Evolutionary conservation across 2,113 vertebrate species (phyloP), one percentile per base, ranked within the genome.

Genomic region (Anthoscopus minutus): DNA sequence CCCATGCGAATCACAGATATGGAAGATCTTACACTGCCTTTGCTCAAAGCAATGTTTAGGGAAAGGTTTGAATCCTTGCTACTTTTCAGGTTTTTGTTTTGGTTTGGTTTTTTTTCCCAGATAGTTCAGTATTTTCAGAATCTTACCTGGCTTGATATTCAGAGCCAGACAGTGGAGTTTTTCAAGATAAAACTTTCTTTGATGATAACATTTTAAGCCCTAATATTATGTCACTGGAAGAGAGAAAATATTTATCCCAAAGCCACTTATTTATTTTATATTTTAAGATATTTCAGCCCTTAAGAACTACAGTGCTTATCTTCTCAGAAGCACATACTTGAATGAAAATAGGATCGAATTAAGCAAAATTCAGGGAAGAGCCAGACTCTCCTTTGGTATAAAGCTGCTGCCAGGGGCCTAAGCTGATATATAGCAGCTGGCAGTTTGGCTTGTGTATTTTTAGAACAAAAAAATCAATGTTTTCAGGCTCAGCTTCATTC

Each of bases 221-320:
- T 83, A 94, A 42, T 13, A 48, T 89, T 74, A 93, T 74, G 54
- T 86, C 3, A 4, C 33, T 96, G 85, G 82, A 86, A 93, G 82
- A 65, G 91, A 95, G 83, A 94, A 95, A 97, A 94, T 78, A 69
- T 87, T 96, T 96, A 95, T 96, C 88, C 89, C 56, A 74, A 93
- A 94, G 70, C 62, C 69, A 76, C 62, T 73, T 93, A 93, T 88
- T 95, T 96, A 91, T 95, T 95, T 91, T 92, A 80, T 96, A 82
- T 85, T 94, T 96, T 88, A 88, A 90, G 66, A 92, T 85, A 93
- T 88, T 93, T 82, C 37, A 93, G 51, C 69, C 81, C 47, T 84
- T 88, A 88, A 88, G 92, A 93, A 61, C 47, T 86, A 72, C 6
- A 4, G 37, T 44, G 61, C 38, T 94, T 93, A 93, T 90, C 81